Evolutionary conservation across 2,888 invertebrate genomes (phyloP), one percentile per base, ranked within the genome.

Genomic region (Xylota sylvarum): DNA sequence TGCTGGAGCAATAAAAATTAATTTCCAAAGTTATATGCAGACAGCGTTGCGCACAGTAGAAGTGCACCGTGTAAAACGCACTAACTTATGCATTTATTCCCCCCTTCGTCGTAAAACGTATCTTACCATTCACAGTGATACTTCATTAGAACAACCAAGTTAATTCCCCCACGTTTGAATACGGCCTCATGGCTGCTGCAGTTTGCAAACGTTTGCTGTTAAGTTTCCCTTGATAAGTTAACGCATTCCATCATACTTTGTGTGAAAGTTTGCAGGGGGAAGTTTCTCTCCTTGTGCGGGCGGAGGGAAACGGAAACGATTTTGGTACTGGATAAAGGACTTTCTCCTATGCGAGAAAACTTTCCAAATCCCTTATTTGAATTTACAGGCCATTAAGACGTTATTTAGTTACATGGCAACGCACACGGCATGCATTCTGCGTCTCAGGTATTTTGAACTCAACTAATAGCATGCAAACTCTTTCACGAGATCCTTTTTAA

Each of bases 351-450:
- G 0, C 6, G 17, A 37, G 62, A 50, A 64, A 81, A 80, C 72
- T 86, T 78, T 82, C 67, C n/a, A 65, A 81, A 86, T 86, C 72
- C 30, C 67, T 77, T 82, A 77, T 86, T 86, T 82, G 69, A 82
- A 86, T 86, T 86, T 86, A 86, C 81, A 86, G 82, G 86, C 81
- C 86, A 86, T 86, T 81, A 86, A 56, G 65, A 50, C 35, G 81
- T 64, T 86, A 69, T 82, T 85, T 69, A 77, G 81, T 72, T 77
- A 81, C 86, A 60, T 27, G 69, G 81, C 23, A 77, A 77, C 73
- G 86, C 73, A 23, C 23, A 72, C 76, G 72, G 35, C 67, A 86
- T 72, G 65, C 64, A 69, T 30, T 76, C 27, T 27, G 62, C 74
- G 58, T 76, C 30, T 58, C 64, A 48, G 43, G 17, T 67, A 14